Evolutionary conservation across 2,888 invertebrate species (phyloP), one percentile per base, ranked within the genome.

Genomic region (Adelognathus sp.): DNA sequence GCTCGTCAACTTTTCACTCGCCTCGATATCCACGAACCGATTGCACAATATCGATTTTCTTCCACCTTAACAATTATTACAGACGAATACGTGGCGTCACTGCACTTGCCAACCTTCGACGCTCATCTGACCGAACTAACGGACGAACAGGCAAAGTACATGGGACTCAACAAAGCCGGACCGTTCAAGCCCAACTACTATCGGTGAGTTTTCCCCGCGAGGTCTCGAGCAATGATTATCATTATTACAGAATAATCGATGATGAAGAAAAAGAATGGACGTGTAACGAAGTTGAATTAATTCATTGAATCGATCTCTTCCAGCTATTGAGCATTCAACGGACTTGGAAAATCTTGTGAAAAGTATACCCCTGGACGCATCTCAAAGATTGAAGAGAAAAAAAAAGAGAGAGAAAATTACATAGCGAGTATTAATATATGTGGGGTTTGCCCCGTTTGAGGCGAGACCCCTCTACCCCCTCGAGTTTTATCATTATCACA

Each of bases 161-260:
- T 99, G 93, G 99, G 99, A 80, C 95, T 99, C 33, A 98, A 98
- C 91, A 99, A 99, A 93, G 97, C 98, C 64, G 99, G 99, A 60
- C 99, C 99, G 50, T 99, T 99, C 93, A 99, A 99, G 93, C 99
- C 99, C 81, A 99, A 98, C 92, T 98, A 99, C 92, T 99, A 99
- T 92, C 96, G 99, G 95, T 99, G 92, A 86, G 80, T 84, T 75
- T n/a, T n/a, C n/a, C n/a, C n/a, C 11, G 11, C 54, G 14, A 54
- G 18, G 18, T 27, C 3, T 27, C 0, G 7, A 4, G 11, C 21
- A 24, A n/a, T 9, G 29, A 50, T 41, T 29, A 14, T 16, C 1
- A 31, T n/a, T n/a, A n/a, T n/a, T n/a, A n/a, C n/a, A n/a, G n/a
- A n/a, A n/a, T 5, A n/a, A n/a, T 21, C 16, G 9, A n/a, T 6